Evolutionary conservation across 2,113 vertebrate genomes (phyloP), one percentile per base, ranked within the genome.

Genomic region (Oriolus oriolus): DNA sequence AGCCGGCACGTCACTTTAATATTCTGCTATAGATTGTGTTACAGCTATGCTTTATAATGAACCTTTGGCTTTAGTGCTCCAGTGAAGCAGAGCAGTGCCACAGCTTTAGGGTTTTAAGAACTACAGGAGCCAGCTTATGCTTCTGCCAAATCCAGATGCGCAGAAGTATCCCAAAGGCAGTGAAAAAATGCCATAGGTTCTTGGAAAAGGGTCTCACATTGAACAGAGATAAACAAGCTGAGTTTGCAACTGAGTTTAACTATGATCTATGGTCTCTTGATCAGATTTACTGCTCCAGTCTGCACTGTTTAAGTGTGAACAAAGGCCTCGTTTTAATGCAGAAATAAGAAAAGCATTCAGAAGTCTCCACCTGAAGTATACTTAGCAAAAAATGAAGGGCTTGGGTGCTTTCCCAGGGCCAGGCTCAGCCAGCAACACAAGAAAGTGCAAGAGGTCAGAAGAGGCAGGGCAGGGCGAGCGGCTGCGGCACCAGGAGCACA

Each of bases 11-110:
- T 92, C 94, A 87, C 88, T 91, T 95, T 28, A 74, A 90, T 52
- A 89, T 17, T 5, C 45, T 91, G 93, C 65, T 86, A 75, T 47
- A 88, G 87, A 96, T 97, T 94, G 87, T 77, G 44, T 97, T 97
- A 96, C 97, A 94, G 92, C 24, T 57, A 73, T 53, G 64, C 95
- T 83, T 92, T 59, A 89, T 86, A 93, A 93, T 28, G 41, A 95
- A 64, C 41, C 56, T 83, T 81, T 42, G 84, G 81, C 75, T 96
- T 84, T 33, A 61, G 45, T 28, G 54, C 89, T n/a, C 66, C 45
- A 21, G 16, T 16, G 17, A 94, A 95, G 73, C 2, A 1, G 26
- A 71, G 57, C 24, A 92, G 26, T n/a, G 52, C 60, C 42, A 65
- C 49, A 68, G 44, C 13, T 82, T 56, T 23, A 74, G 21, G 10